Evolutionary conservation across 2,113 vertebrate genomes (phyloP).

Genomic region (Regulus satrapa): DNA sequence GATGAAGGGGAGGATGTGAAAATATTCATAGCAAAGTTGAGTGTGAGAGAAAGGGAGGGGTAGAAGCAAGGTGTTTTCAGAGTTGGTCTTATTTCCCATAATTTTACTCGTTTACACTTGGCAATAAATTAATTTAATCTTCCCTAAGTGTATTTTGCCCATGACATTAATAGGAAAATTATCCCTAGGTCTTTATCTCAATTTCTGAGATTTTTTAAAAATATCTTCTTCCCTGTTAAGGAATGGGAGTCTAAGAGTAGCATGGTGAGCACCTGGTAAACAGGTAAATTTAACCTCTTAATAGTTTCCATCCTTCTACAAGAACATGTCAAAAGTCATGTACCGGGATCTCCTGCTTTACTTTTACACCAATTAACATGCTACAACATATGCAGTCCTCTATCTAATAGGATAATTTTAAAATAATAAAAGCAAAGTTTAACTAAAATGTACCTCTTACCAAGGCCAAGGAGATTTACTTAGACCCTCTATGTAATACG

Average conservation of each 20-base stretch:
- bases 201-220: accelerated
- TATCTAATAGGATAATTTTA: not conserved
- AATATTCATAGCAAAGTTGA: not conserved
- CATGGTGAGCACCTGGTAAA: not conserved
- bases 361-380: not conserved
- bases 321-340: not conserved
- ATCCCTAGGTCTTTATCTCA: not conserved
- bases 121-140: not conserved
- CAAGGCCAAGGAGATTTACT: not conserved
- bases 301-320: not conserved
- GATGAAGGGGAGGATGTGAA: not conserved
- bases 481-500: accelerated
- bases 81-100: not conserved
- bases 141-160: not conserved
- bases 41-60: not conserved
- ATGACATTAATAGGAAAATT: not conserved
- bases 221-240: not conserved
- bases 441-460: not conserved
- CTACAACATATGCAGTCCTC: not conserved
- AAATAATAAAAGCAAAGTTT: not conserved
- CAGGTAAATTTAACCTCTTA: not conserved
- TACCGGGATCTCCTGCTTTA: not conserved
- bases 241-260: not conserved
- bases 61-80: not conserved
- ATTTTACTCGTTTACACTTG: not conserved